phyloP scores from a whole-genome alignment of 2,113 vertebrate species.

The Dromiciops gliroides region DNA sequence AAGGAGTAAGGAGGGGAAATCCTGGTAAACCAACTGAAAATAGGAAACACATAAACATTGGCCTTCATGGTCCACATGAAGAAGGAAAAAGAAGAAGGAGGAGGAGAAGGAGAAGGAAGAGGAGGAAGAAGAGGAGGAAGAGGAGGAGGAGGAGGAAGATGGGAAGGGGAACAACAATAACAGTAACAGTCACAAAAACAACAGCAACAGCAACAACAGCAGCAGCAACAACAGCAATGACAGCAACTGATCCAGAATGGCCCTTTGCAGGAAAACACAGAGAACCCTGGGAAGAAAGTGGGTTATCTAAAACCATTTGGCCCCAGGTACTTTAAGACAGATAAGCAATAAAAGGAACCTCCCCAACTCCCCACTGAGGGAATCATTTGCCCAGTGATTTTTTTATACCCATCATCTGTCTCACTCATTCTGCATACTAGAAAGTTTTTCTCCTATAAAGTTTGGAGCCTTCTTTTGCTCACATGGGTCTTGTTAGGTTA shows the following conservation, averaged over 20 bases:
- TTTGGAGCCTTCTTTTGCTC: background rate
- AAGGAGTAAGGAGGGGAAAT: too few species aligned
- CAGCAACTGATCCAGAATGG: too few species aligned
- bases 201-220: background rate
- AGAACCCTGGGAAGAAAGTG: background rate
- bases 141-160: too few species aligned
- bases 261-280: background rate
- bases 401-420: conserved; percentile 9
- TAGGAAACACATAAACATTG: too few species aligned
- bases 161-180: background rate
- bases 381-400: background rate
- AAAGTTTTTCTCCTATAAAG: conserved; percentile 21
- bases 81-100: too few species aligned
- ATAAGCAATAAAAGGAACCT: background rate
- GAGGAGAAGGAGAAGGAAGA: too few species aligned
- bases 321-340: background rate
- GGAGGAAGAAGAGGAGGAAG: too few species aligned
- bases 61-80: too few species aligned
- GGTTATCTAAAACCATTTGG: background rate
- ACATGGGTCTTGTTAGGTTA: conserved; percentile 51
- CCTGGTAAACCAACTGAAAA: too few species aligned
- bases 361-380: background rate
- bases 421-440: conserved; percentile 7
- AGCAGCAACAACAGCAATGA: background rate
- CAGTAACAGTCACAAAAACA: background rate